Conservation (phyloP, 2,113 vertebrate species). For the Himantopus leucocephalus region DNA sequence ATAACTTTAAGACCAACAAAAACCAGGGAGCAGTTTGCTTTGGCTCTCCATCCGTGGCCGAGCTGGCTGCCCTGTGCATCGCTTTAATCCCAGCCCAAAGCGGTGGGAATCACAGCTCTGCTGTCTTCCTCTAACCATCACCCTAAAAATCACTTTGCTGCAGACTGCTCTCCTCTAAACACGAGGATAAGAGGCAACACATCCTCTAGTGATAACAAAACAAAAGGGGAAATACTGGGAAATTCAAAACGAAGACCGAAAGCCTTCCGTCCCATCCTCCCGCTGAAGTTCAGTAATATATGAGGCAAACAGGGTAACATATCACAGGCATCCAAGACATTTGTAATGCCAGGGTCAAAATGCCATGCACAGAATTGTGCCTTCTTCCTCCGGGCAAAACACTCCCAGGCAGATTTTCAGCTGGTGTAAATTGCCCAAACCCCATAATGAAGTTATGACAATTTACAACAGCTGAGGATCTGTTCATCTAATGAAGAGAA, state of each 20-base stretch:
- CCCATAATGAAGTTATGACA: constrained; percentile 8
- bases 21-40: not conserved
- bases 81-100: not conserved
- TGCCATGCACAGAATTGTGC: not conserved
- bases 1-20: not conserved
- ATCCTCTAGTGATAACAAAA: not conserved
- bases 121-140: not conserved
- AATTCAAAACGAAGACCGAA: not conserved
- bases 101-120: not conserved
- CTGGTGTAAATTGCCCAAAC: constrained; percentile 14
- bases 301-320: not conserved
- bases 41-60: not conserved
- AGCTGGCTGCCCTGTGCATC: not conserved
- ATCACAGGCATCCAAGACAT: not conserved
- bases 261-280: not conserved
- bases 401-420: constrained; percentile 9
- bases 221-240: not conserved
- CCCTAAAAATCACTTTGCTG: not conserved
- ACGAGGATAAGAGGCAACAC: not conserved
- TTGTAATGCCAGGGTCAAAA: constrained; percentile 11
- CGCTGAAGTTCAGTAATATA: not conserved
- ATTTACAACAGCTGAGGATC: constrained; percentile 35
- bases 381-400: not conserved
- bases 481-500: constrained; percentile 19
- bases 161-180: not conserved